These are phyloP conservation scores for Caenorhabditis sp. DNA, from an alignment of 2,888 invertebrate genomes.

Conservation along the genomic window DNA sequence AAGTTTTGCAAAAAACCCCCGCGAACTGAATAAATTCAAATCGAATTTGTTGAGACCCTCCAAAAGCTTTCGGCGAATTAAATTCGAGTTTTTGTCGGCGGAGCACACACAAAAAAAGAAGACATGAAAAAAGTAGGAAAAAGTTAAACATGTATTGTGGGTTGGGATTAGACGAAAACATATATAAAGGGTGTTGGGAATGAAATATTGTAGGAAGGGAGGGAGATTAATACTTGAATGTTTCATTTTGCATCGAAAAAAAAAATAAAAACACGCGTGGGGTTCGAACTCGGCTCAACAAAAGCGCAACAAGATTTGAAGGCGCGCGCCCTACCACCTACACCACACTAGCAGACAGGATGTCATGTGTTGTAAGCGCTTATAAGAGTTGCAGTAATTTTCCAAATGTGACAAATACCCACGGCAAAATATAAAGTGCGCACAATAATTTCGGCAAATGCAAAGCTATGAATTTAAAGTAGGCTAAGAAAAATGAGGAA, in stretches of 20 bases:
- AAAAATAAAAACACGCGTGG: no score
- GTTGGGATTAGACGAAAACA: background rate
- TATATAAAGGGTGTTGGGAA: background rate
- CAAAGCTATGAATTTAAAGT: background rate
- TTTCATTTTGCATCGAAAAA: no score
- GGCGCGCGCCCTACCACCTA: no score
- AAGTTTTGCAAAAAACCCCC: background rate
- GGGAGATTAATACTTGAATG: background rate
- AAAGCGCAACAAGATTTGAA: no score
- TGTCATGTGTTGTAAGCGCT: no score
- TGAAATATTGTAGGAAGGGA: conserved; percentile 2
- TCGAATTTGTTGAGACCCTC: background rate
- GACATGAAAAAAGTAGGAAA: conserved; percentile 4
- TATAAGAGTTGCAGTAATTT: no score
- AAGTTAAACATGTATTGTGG: background rate
- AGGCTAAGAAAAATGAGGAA: background rate
- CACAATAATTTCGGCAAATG: background rate
- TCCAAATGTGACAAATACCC: no score
- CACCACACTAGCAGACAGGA: no score
- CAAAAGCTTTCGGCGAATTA: background rate
- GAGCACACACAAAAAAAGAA: background rate
- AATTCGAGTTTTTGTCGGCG: background rate
- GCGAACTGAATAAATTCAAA: background rate
- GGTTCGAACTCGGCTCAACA: no score
- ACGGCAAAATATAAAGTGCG: conserved; percentile 1